Percentiles rank a stretch among this genome's conserved stretches.
Conservation (phyloP, 35 echinoderm and acorn worm species). For the Ophioderma brevispina region DNA sequence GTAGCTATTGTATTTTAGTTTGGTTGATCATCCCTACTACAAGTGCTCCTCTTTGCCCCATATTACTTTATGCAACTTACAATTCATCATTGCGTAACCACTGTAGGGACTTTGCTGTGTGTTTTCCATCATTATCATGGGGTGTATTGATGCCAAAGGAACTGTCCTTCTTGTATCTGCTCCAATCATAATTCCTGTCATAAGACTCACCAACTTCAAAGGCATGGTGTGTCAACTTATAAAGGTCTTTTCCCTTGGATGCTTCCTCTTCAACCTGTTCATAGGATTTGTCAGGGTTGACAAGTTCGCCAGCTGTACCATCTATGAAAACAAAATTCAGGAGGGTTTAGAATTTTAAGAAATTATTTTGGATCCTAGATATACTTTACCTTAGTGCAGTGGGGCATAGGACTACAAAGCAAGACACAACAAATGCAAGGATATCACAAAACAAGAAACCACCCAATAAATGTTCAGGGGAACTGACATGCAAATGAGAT, state of each 20-base stretch:
- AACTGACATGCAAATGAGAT: no score
- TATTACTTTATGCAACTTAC: no score
- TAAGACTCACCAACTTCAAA: constrained; percentile 85
- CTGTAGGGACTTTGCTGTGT: constrained; percentile 75
- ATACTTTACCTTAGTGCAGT: no score
- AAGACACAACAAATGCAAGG: no score
- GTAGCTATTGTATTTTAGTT: no score
- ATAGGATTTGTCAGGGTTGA: constrained; percentile 81
- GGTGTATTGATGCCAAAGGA: constrained; percentile 84
- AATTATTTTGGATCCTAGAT: no score
- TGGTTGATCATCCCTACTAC: no score
- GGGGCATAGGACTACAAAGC: no score
- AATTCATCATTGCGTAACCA: constrained; percentile 87
- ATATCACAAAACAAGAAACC: no score
- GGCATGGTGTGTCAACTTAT: constrained; percentile 89
- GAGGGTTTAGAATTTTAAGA: no score
- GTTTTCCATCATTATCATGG: constrained; percentile 91
- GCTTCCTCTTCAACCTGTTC: constrained; percentile 68
- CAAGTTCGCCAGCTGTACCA: constrained; percentile 89
- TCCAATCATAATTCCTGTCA: constrained; percentile 95
- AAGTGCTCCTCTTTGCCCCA: no score
- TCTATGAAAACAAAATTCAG: constrained; percentile 36
- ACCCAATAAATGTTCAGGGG: no score
- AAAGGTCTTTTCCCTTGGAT: constrained; percentile 76
- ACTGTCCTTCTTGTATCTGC: constrained; percentile 79